A percentile compares a stretch with the other conserved stretches of the same genome.
These are phyloP conservation scores for Amblyraja radiata DNA, from an alignment of 2,797 vertebrate genomes.

Conservation along the genomic window DNA sequence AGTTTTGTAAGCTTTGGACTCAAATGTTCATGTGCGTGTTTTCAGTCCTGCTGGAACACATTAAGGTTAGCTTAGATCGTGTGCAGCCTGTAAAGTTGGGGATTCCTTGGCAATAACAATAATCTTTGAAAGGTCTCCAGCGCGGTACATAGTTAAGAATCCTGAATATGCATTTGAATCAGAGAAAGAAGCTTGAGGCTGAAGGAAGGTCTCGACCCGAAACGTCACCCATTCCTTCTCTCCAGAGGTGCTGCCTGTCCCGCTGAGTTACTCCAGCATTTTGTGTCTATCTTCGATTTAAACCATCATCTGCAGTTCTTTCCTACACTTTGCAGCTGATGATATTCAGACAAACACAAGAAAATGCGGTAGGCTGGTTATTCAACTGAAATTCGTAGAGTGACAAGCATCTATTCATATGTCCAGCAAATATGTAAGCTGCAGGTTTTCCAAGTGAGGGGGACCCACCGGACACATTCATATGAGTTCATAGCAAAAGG, in stretches of 20 bases:
- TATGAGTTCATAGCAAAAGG: background rate
- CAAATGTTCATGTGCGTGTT: conserved; percentile 15
- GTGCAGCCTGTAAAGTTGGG: background rate
- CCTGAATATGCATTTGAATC: background rate
- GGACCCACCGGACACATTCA: background rate
- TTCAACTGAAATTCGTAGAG: background rate
- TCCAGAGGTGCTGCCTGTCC: too few relatives aligned
- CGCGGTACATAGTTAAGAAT: background rate
- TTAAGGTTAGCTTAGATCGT: background rate
- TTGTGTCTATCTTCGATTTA: too few relatives aligned
- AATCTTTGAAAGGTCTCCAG: background rate
- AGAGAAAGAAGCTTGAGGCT: background rate
- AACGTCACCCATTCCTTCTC: too few relatives aligned
- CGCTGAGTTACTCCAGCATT: too few relatives aligned
- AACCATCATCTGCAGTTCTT: too few relatives aligned
- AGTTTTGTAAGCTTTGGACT: background rate
- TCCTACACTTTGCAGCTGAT: background rate
- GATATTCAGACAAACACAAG: background rate
- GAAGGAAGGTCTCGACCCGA: too few relatives aligned
- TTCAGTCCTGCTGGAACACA: conserved; percentile 8
- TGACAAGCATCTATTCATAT: background rate
- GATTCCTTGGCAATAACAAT: background rate
- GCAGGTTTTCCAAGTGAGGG: background rate
- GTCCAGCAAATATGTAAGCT: background rate
- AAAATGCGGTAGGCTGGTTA: background rate